These are phyloP conservation scores for Telmatherina bonti DNA, from an alignment of 2,797 vertebrate genomes.

Conservation along the genomic window DNA sequence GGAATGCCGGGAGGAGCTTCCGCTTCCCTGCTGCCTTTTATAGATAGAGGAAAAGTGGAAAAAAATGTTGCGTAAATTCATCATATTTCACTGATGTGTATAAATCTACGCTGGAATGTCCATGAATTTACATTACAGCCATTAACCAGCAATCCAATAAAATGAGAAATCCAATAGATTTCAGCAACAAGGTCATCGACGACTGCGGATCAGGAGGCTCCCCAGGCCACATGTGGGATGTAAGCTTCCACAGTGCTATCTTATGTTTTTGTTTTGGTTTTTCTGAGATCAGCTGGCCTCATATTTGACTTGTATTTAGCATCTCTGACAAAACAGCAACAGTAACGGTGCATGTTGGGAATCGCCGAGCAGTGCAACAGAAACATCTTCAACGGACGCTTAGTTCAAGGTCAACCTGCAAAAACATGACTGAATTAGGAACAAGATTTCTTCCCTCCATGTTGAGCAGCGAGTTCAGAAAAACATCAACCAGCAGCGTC, in stretches of 20 bases:
- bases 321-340: neutral
- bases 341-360: neutral
- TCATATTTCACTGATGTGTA: constrained; percentile 14
- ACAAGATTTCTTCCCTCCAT: too few relatives aligned
- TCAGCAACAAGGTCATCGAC: constrained; percentile 47
- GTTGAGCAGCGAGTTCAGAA: too few relatives aligned
- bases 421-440: too few relatives aligned
- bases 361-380: too few relatives aligned
- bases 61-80: constrained; percentile 43
- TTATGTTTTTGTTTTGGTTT: neutral
- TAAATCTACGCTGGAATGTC: constrained; percentile 2
- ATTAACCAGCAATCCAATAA: constrained; percentile 26
- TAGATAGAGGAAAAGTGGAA: neutral
- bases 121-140: constrained; percentile 26
- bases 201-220: neutral
- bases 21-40: constrained; percentile 28
- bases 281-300: constrained; percentile 30
- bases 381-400: too few relatives aligned
- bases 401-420: too few relatives aligned
- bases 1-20: constrained; percentile 51
- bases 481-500: too few relatives aligned
- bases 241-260: neutral
- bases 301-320: neutral
- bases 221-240: constrained; percentile 5
- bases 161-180: constrained; percentile 27